Evolutionary conservation across 2,113 vertebrate genomes (phyloP).

Genomic region (Diphyllodes magnificus): DNA sequence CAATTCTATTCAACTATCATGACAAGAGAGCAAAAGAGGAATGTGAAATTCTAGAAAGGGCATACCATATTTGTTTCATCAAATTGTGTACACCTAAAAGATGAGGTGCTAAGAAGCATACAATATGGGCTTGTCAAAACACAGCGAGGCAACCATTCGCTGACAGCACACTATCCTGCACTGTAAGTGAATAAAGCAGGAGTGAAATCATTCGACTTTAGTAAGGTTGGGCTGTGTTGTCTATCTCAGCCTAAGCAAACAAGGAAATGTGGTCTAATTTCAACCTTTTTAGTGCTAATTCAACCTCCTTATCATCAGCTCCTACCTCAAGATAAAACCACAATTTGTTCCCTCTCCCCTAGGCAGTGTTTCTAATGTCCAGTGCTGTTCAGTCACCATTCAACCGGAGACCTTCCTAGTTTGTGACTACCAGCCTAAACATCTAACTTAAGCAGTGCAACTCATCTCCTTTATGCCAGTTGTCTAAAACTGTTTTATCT

Average conservation of each 20-base stretch:
- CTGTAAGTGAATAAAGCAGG: not conserved
- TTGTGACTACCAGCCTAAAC: not conserved
- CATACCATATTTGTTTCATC: not conserved
- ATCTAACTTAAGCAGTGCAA: not conserved
- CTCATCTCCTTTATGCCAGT: not conserved
- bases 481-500: not conserved
- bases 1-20: not conserved
- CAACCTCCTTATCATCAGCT: not conserved
- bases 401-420: not conserved
- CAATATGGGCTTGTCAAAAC: conserved; percentile 7
- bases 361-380: not conserved
- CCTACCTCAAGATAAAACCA: not conserved
- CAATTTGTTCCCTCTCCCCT: not conserved
- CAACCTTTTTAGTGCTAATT: not conserved
- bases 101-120: conserved; percentile 22
- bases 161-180: not conserved
- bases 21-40: not conserved
- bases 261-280: not conserved
- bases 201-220: not conserved
- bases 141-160: not conserved
- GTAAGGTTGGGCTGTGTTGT: not conserved
- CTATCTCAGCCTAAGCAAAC: not conserved
- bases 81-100: not conserved
- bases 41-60: not conserved
- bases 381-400: not conserved